phyloP scores from a whole-genome alignment of 2,113 vertebrate species.

The Apistogramma diplotaenia region DNA sequence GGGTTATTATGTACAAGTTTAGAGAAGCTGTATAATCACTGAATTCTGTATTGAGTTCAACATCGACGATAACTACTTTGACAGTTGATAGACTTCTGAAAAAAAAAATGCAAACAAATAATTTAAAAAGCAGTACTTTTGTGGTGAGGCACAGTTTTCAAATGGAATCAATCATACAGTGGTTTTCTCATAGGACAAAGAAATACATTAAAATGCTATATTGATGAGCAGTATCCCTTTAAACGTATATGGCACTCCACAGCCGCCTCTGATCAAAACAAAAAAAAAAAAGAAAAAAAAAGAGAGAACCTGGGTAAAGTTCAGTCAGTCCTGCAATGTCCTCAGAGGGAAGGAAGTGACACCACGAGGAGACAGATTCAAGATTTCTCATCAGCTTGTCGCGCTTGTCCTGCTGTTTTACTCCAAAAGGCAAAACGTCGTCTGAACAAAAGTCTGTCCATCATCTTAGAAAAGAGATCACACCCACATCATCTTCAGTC shows the following conservation, averaged over 20 bases:
- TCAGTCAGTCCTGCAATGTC: conserved; percentile 39
- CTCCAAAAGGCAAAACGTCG: conserved; percentile 25
- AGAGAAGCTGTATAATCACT: conserved; percentile 56
- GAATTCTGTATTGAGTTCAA: conserved; percentile 51
- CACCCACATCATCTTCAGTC: conserved; percentile 45
- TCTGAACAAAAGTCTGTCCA: conserved; percentile 28
- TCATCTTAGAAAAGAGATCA: conserved; percentile 16
- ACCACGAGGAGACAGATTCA: conserved; percentile 4
- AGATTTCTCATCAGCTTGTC: conserved; percentile 35
- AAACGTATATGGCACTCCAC: conserved; percentile 66
- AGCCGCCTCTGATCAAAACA: conserved; percentile 52
- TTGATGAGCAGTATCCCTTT: conserved; percentile 76
- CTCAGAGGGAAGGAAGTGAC: conserved; percentile 38
- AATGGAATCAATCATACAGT: conserved; percentile 77
- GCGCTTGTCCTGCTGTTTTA: conserved; percentile 16
- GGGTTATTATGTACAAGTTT: conserved; percentile 72
- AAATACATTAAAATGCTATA: conserved; percentile 47
- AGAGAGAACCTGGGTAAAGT: neutral
- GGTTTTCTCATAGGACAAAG: conserved; percentile 67
- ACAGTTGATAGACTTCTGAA: conserved; percentile 42
- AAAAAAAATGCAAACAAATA: conserved; percentile 57
- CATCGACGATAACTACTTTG: conserved; percentile 44
- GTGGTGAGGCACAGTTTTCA: conserved; percentile 68
- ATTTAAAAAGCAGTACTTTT: conserved; percentile 73
- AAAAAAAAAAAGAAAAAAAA: too few species aligned